Conservation (phyloP, 2,113 vertebrate genomes). For the Corapipo altera region DNA sequence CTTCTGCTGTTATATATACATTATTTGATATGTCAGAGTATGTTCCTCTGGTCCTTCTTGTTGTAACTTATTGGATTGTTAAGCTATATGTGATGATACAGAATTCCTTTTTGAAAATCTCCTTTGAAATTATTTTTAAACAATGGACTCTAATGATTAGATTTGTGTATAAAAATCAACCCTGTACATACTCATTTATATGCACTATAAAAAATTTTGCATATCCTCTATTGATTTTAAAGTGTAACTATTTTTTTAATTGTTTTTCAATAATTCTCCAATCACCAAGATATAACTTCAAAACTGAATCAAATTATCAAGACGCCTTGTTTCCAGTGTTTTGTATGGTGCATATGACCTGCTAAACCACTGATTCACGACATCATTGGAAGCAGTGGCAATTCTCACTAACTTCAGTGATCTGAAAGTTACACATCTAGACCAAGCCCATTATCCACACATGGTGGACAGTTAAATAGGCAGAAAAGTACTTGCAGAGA, state of each 20-base stretch:
- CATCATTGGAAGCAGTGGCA: not conserved
- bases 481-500: not conserved
- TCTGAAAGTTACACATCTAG: not conserved
- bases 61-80: not conserved
- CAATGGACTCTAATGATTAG: not conserved
- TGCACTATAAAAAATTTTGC: not conserved
- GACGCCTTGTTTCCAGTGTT: not conserved
- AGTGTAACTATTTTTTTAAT: not conserved
- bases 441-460: not conserved
- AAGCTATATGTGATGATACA: not conserved
- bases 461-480: not conserved
- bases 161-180: not conserved
- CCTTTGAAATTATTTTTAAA: not conserved
- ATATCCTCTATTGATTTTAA: not conserved
- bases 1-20: not conserved
- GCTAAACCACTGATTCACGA: not conserved
- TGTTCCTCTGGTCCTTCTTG: not conserved
- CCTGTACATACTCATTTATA: not conserved
- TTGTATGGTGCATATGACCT: not conserved
- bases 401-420: not conserved
- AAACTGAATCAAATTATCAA: not conserved
- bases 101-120: not conserved
- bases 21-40: not conserved
- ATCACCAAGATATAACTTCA: not conserved
- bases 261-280: not conserved